A percentile compares a stretch with the other conserved stretches of the same genome.
Conservation (phyloP, 2,888 invertebrate genomes). For the Danaus chrysippus region DNA sequence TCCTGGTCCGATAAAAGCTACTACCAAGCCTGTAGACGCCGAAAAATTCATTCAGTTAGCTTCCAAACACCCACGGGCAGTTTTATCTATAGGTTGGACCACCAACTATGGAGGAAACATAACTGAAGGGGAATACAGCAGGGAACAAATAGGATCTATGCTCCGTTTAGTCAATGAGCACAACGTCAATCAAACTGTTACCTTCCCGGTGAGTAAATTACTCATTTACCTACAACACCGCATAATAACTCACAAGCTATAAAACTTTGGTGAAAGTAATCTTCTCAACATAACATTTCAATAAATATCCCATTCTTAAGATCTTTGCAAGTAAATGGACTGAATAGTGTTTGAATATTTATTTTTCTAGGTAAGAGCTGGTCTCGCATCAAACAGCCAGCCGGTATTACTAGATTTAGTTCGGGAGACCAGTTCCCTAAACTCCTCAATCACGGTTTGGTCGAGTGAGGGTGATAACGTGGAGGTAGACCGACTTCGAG, state of each 20-base stretch:
- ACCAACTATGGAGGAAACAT: constrained; percentile 80
- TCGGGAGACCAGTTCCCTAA: constrained; percentile 65
- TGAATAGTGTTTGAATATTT: not conserved
- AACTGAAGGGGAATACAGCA: constrained; percentile 80
- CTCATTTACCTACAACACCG: not conserved
- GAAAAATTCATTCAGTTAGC: constrained; percentile 80
- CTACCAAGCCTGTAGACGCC: constrained; percentile 81
- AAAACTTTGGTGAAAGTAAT: no score
- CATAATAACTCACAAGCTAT: no score
- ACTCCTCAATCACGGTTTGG: constrained; percentile 90
- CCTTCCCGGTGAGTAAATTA: constrained; percentile 82
- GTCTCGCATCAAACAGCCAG: constrained; percentile 82
- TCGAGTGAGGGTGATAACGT: constrained; percentile 83
- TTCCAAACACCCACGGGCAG: constrained; percentile 79
- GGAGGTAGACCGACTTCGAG: constrained; percentile 81
- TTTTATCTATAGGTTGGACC: constrained; percentile 92
- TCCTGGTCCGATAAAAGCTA: constrained; percentile 83
- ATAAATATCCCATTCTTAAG: no score
- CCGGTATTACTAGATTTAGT: constrained; percentile 80
- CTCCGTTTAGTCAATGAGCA: constrained; percentile 75
- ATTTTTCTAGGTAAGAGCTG: constrained; percentile 60
- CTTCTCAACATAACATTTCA: no score
- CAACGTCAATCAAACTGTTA: constrained; percentile 82
- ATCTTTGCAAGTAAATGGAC: no score
- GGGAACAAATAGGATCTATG: constrained; percentile 84